A percentile compares a stretch with the other conserved stretches of the same genome.
Evolutionary conservation across 2,888 invertebrate species (phyloP).

Genomic region (Drosophila mayaguana): DNA sequence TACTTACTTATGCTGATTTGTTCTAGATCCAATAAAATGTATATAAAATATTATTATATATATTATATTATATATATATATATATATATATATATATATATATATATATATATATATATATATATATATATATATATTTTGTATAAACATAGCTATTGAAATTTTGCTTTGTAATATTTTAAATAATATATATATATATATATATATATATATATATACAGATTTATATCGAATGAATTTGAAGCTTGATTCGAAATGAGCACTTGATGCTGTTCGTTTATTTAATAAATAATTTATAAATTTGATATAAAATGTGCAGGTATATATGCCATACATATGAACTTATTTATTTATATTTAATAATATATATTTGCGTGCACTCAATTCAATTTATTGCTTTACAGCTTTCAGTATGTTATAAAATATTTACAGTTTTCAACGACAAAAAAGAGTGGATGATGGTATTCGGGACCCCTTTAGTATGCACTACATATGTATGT

Average conservation of each 20-base stretch:
- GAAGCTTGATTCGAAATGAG: not conserved
- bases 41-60: no score
- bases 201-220: no score
- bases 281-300: not conserved
- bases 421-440: slow-evolving; percentile 5
- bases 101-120: no score
- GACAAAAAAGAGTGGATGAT: not conserved
- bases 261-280: no score
- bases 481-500: slow-evolving; percentile 7
- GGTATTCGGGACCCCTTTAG: slow-evolving; percentile 19
- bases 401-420: slow-evolving; percentile 10
- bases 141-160: no score
- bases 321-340: not conserved
- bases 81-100: no score
- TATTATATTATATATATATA: no score
- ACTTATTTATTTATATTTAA: not conserved
- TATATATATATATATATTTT: no score
- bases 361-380: not conserved
- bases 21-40: no score
- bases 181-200: no score
- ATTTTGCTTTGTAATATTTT: no score
- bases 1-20: not conserved
- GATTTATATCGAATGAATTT: no score
- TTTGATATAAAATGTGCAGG: not conserved
- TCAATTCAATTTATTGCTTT: not conserved